These are phyloP conservation scores for Botrylloides violaceus DNA, from an alignment of 23 tunicate genomes.

Conservation along the genomic window DNA sequence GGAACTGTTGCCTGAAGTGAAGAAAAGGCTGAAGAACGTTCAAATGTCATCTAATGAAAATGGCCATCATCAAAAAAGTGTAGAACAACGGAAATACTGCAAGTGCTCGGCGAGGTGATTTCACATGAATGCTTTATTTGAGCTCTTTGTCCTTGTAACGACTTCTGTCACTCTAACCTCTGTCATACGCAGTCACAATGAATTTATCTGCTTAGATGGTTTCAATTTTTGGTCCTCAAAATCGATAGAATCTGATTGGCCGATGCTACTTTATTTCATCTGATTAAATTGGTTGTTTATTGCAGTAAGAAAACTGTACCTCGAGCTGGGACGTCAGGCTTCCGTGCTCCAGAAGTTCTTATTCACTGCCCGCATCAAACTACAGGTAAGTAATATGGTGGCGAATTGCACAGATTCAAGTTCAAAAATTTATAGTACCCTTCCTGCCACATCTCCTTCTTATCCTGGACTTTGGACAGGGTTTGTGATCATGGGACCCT, in stretches of 20 bases:
- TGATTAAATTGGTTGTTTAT: no score
- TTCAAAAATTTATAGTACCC: no score
- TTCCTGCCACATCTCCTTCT: no score
- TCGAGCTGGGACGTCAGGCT: constrained; percentile 94
- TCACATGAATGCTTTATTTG: neutral
- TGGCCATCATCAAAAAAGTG: no score
- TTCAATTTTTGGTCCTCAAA: neutral
- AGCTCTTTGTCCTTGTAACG: neutral
- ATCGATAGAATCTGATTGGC: no score
- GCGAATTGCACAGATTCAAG: neutral
- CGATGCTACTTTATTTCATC: no score
- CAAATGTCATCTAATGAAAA: neutral
- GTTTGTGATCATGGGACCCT: no score
- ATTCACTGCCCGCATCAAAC: constrained; percentile 65
- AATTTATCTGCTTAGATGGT: neutral
- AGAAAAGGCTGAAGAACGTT: neutral
- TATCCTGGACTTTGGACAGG: no score
- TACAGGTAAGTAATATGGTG: constrained; percentile 38
- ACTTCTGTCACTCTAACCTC: neutral
- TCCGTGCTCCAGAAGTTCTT: constrained; percentile 94
- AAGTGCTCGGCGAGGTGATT: neutral
- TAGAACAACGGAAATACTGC: neutral
- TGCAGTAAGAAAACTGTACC: constrained; percentile 23
- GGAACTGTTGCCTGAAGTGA: constrained; percentile 7
- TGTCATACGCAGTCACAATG: neutral